Base-by-base conservation (phyloP, 2,113 vertebrate species). In the Thryonomys swinderianus region DNA sequence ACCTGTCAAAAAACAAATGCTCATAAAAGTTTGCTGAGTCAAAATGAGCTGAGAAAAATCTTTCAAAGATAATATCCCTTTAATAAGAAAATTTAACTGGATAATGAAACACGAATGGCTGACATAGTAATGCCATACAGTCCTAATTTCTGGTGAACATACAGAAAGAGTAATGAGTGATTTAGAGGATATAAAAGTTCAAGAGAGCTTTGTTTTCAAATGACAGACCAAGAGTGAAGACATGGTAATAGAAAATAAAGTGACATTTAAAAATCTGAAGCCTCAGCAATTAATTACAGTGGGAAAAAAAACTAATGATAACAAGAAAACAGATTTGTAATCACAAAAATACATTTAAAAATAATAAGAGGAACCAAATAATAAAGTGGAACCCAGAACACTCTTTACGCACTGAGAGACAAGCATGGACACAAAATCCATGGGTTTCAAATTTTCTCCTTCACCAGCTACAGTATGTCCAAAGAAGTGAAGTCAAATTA, bases 101-200 rank as follows among this genome's bases (percentile, higher is more conserved):
- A 80, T 62, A 93, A 95, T 95, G 73, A 95, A 93, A 92, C 23
- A 82, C 59, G 40, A 95, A 94, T 64, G 82, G 51, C 61, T 85
- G 40, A 34, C 64, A 85, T 45, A 84, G 7, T 82, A 88, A 83
- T 78, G 79, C 88, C 67, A 51, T 30, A 69, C 3, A 74, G 48
- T 82, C 85, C 53, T 66, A 61, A 61, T 40, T 82, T 37, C 30
- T 55, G 37, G 23, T 90, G 30, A 85, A 94, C 59, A 71, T 61
- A 86, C 17, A 76, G 69, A 86, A 92, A 90, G 48, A 94, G 80
- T 61, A 64, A 85, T 85, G 91, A 96, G 78, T 85, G n/a, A 92
- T 40, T 86, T 57, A 81, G 20, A 86, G 67, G 53, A 90, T 32
- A 81, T 20, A 78, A 88, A 90, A 88, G 80, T 87, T 21, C 80